phyloP scores from a whole-genome alignment of 2,797 vertebrate genomes.

The Yasuhikotakia modesta region DNA sequence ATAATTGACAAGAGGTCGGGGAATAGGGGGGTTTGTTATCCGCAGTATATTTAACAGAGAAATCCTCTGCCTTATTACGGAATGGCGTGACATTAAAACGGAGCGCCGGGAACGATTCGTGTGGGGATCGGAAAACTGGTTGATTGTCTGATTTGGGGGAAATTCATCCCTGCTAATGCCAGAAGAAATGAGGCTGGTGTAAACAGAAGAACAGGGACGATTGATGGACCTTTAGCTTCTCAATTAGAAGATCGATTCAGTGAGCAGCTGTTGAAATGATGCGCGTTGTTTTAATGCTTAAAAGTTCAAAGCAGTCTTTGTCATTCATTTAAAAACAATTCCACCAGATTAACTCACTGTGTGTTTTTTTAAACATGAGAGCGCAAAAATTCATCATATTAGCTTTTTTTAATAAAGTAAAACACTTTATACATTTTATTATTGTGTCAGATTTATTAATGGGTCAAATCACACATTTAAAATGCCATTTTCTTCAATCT shows the following conservation, averaged over 20 bases:
- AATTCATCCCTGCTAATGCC: slow-evolving; percentile 50
- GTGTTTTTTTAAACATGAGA: no score
- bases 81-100: slow-evolving; percentile 58
- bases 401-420: no score
- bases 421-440: no score
- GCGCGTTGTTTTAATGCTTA: slow-evolving; percentile 10
- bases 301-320: background rate
- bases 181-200: slow-evolving; percentile 18
- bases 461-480: no score
- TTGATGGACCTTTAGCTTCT: slow-evolving; percentile 24
- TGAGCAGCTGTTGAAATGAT: slow-evolving; percentile 17
- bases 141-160: slow-evolving; percentile 57
- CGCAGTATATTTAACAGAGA: slow-evolving; percentile 58
- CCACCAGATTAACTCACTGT: no score
- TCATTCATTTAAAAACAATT: slow-evolving; percentile 24
- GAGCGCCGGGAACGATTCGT: slow-evolving; percentile 49
- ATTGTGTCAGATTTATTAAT: no score
- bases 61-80: slow-evolving; percentile 40
- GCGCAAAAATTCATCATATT: no score
- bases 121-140: slow-evolving; percentile 45
- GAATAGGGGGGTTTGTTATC: slow-evolving; percentile 57
- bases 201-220: slow-evolving; percentile 30
- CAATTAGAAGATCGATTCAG: slow-evolving; percentile 40
- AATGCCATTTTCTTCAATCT: no score
- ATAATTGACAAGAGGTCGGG: slow-evolving; percentile 66